Percentiles rank a stretch among this genome's conserved stretches.
Evolutionary conservation across 2,797 vertebrate species (phyloP).

Genomic region (Lacerta agilis): DNA sequence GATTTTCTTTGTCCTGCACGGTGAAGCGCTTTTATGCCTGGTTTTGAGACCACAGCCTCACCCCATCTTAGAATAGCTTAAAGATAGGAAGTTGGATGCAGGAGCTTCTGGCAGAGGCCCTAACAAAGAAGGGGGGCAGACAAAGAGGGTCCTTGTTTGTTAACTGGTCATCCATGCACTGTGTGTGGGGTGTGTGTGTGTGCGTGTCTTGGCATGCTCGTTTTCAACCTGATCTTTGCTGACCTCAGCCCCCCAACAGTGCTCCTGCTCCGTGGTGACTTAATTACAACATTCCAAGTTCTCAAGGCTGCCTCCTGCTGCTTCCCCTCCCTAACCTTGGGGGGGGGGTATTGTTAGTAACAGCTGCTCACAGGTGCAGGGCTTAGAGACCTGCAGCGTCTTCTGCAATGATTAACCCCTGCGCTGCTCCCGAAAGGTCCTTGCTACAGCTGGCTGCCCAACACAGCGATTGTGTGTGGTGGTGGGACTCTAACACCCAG

Average conservation of each 20-base stretch:
- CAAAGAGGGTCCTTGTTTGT: conserved; percentile 3
- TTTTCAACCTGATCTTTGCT: neutral
- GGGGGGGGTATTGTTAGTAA: too few relatives aligned
- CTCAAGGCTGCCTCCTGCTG: neutral
- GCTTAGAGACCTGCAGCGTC: neutral
- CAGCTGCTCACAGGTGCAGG: neutral
- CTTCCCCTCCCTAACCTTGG: neutral
- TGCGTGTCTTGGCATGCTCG: neutral
- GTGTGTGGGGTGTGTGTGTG: neutral
- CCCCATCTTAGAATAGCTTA: neutral
- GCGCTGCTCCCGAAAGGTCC: neutral
- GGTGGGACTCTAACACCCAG: neutral
- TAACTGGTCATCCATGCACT: neutral
- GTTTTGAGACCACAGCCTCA: neutral
- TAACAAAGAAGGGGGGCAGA: neutral
- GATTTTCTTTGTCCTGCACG: neutral
- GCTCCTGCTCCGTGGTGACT: neutral
- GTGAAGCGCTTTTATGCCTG: neutral
- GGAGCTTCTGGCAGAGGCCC: neutral
- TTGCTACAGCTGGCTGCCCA: neutral
- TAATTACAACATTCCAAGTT: neutral
- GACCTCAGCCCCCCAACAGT: neutral
- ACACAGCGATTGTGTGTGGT: neutral
- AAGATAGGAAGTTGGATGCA: neutral
- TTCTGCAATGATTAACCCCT: neutral